These are phyloP conservation scores for Cephus cinctus DNA, from an alignment of 1,140 invertebrate species.

Conservation along the genomic window DNA sequence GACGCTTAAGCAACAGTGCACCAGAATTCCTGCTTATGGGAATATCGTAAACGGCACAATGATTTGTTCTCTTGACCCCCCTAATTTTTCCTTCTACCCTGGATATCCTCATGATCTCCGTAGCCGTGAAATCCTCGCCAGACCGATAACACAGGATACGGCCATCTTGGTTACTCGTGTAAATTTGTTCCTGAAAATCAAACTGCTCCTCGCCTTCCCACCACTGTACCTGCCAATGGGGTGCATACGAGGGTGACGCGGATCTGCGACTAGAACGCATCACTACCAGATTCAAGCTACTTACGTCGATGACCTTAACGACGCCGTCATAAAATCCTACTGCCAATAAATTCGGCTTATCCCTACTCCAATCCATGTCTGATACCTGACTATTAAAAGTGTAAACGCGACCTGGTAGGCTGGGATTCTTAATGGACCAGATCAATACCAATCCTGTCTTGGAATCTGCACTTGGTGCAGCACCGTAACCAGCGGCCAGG, in stretches of 20 bases:
- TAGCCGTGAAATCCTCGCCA: conserved; percentile 56
- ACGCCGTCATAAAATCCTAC: conserved; percentile 79
- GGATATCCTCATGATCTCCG: conserved; percentile 63
- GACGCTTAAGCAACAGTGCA: conserved; percentile 64
- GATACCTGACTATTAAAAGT: conserved; percentile 69
- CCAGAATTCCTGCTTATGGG: conserved; percentile 60
- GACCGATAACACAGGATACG: conserved; percentile 33
- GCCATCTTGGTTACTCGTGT: conserved; percentile 43
- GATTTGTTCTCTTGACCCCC: conserved; percentile 43
- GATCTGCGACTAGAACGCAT: conserved; percentile 58
- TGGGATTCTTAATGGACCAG: conserved; percentile 86
- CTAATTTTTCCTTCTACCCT: conserved; percentile 64
- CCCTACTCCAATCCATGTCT: conserved; percentile 70
- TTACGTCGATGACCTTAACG: conserved; percentile 72
- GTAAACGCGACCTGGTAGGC: conserved; percentile 74
- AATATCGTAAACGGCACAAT: conserved; percentile 53
- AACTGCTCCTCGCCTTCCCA: conserved; percentile 33
- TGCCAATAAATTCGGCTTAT: conserved; percentile 70
- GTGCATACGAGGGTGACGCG: conserved; percentile 62
- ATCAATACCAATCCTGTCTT: conserved; percentile 68
- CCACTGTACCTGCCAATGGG: conserved; percentile 64
- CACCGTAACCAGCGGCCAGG: conserved; percentile 69
- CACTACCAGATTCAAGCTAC: conserved; percentile 52
- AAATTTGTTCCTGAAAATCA: conserved; percentile 37
- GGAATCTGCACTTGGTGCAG: conserved; percentile 38